Conservation (phyloP, 2,888 invertebrate genomes). For the Pachymerium ferrugineum region DNA sequence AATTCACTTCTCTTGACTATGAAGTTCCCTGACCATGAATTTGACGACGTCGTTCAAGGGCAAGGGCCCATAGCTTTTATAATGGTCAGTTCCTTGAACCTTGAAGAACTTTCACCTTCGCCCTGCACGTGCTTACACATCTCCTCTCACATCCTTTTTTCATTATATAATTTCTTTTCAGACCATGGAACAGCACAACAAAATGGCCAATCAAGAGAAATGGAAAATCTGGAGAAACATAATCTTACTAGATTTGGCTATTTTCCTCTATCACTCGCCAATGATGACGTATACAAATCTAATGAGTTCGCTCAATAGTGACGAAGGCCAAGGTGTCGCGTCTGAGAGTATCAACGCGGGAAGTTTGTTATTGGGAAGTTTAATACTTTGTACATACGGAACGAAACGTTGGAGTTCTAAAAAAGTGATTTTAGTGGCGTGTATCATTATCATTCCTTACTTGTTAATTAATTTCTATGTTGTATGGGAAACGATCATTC, state of each 20-base stretch:
- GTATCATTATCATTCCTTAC: slow-evolving; percentile 5
- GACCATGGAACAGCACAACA: too few species aligned
- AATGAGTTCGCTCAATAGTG: slow-evolving; percentile 29
- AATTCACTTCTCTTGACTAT: background rate
- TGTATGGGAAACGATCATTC: slow-evolving; percentile 28
- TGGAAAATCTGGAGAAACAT: slow-evolving; percentile 23
- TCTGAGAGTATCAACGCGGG: slow-evolving; percentile 31
- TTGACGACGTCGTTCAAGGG: background rate
- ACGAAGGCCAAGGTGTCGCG: slow-evolving; percentile 29
- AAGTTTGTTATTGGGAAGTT: background rate
- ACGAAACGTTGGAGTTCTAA: slow-evolving; percentile 8
- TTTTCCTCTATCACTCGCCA: slow-evolving; percentile 14
- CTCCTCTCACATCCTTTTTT: background rate
- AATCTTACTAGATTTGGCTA: background rate
- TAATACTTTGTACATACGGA: slow-evolving; percentile 24
- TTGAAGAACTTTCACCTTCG: background rate
- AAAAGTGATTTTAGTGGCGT: background rate
- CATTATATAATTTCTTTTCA: too few species aligned
- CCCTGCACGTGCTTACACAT: background rate
- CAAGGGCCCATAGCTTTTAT: background rate
- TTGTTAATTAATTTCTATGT: slow-evolving; percentile 28
- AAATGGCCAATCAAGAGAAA: background rate
- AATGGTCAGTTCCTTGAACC: background rate
- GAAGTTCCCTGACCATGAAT: background rate
- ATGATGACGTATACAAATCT: slow-evolving; percentile 28